Base-by-base conservation (phyloP, 2,113 vertebrate species). In the Willisornis vidua region DNA sequence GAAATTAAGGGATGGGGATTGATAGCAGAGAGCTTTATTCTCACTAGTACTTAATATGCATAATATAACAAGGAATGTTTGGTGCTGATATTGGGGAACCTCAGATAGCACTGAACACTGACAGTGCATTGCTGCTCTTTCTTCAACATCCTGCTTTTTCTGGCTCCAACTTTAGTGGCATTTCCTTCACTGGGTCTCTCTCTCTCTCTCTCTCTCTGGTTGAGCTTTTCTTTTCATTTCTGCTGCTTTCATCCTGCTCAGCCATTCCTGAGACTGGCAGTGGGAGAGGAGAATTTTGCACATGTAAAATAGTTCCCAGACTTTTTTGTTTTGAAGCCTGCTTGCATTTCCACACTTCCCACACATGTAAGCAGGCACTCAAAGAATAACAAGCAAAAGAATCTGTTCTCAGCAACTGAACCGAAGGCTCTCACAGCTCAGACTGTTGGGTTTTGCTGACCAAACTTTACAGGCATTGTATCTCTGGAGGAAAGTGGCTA, bases 261-360 rank as follows among this genome's bases (percentile, higher is more conserved):
- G 79, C 48, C 76, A 74, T 80, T 96, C 92, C 78, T 86, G 72
- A 93, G 63, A 65, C 72, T 61, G 76, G 39, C 52, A 83, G 90
- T 24, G 39, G 46, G 73, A 95, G 76, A 94, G 68, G 89, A 58
- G 74, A 93, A 74, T 86, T 92, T 81, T 96, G 72, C 79, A 90
- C 75, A 92, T 94, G 85, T 49, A 90, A 94, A 96, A 88, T 23
- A 72, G 78, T 58, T 92, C 61, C 80, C 85, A 88, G 92, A 92
- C 88, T 84, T 90, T 80, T 94, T 96, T 95, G 87, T 94, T 95
- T 95, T 94, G 72, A 93, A 97, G 76, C 35, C 79, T 92, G 85
- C 41, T 61, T 78, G 65, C 79, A 52, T 70, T 93, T 96, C 93
- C 90, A 96, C 90, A 96, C 93, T 96, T 97, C 94, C 95, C 85